Percentiles rank a stretch among this genome's conserved stretches.
phyloP scores from a whole-genome alignment of 2,797 vertebrate genomes.

The Tolypeutes matacus region DNA sequence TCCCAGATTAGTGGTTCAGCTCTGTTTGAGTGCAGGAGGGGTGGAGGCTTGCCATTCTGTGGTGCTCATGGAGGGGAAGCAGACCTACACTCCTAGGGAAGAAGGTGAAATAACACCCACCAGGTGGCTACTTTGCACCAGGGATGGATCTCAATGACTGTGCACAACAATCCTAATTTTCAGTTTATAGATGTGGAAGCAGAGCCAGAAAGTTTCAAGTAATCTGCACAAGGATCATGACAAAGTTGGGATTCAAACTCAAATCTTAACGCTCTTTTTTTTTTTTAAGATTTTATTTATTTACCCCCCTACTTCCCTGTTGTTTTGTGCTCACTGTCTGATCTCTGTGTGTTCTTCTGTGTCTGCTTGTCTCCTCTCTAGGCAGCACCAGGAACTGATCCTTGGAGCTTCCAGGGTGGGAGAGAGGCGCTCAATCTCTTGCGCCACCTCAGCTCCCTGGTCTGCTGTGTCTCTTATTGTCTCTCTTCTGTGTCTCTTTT shows the following conservation, averaged over 20 bases:
- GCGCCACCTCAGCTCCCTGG: too few species aligned
- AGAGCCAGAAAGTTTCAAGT: slow-evolving; percentile 1
- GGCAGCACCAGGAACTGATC: too few species aligned
- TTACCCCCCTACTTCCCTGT: too few species aligned
- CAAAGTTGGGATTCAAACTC: not conserved
- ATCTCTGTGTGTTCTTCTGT: too few species aligned
- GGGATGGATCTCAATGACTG: not conserved
- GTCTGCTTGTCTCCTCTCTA: too few species aligned
- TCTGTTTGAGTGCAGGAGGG: not conserved
- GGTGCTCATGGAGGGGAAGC: not conserved
- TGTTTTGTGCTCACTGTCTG: too few species aligned
- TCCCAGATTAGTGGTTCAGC: not conserved
- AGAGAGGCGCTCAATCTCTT: too few species aligned
- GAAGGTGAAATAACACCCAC: not conserved
- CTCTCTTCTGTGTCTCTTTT: too few species aligned
- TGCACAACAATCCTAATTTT: not conserved
- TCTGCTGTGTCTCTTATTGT: too few species aligned
- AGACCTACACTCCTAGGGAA: not conserved
- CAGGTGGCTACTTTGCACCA: not conserved
- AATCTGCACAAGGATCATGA: not conserved
- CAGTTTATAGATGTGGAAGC: not conserved
- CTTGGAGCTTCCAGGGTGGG: too few species aligned
- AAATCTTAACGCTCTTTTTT: not conserved
- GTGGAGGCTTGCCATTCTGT: not conserved
- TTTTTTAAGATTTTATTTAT: too few species aligned